Evolutionary conservation across 2,113 vertebrate genomes (phyloP).

Genomic region (Forbesichthys papilliferus): DNA sequence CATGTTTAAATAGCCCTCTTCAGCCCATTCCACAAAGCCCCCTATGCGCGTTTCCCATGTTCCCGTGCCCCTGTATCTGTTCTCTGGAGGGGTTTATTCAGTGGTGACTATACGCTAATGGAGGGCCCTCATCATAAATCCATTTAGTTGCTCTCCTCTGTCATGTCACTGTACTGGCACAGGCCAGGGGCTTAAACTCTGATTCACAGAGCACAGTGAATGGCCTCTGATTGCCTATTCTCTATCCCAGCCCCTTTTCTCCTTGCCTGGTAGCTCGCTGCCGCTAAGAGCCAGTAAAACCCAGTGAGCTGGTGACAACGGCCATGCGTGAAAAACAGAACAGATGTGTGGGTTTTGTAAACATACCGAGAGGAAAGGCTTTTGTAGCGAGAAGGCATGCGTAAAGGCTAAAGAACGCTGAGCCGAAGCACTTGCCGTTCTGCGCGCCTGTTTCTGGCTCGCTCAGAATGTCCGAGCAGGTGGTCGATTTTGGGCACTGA

Average conservation of each 20-base stretch:
- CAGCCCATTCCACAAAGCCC: slow-evolving; percentile 12
- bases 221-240: slow-evolving; percentile 75
- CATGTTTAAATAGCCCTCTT: slow-evolving; percentile 33
- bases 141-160: slow-evolving; percentile 59
- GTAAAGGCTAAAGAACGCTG: slow-evolving; percentile 46
- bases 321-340: slow-evolving; percentile 60
- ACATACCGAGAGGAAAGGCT: slow-evolving; percentile 64
- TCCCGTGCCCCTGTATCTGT: slow-evolving; percentile 35
- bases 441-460: slow-evolving; percentile 25
- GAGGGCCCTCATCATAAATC: slow-evolving; percentile 64
- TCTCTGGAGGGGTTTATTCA: slow-evolving; percentile 60
- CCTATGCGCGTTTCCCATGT: slow-evolving; percentile 42
- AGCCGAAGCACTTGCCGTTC: slow-evolving; percentile 43
- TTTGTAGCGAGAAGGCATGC: slow-evolving; percentile 63
- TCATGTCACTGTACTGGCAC: slow-evolving; percentile 63
- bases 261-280: slow-evolving; percentile 59
- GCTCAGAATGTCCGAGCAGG: slow-evolving; percentile 46
- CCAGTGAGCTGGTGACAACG: slow-evolving; percentile 63
- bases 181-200: slow-evolving; percentile 61
- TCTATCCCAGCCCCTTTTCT: slow-evolving; percentile 57
- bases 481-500: slow-evolving; percentile 37
- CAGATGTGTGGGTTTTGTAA: slow-evolving; percentile 75
- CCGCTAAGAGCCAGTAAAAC: slow-evolving; percentile 66
- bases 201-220: slow-evolving; percentile 66
- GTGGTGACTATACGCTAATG: slow-evolving; percentile 63